Conservation (phyloP, 2,113 vertebrate species). For the Phalacrocorax aristotelis region DNA sequence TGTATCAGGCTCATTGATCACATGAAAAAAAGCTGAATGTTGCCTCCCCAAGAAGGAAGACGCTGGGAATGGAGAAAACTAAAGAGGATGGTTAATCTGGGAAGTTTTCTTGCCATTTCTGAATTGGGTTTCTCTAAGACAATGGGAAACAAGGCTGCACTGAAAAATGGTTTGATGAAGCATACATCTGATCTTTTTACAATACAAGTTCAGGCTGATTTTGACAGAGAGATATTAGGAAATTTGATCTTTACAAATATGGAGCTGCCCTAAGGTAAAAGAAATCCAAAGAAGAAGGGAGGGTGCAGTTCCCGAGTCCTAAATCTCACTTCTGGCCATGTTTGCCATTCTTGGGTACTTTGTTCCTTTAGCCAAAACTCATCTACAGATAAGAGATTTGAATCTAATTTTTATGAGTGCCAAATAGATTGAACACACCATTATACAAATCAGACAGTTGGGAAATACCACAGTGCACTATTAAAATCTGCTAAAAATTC, state of each 20-base stretch:
- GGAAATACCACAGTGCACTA: background rate
- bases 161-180: background rate
- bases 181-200: background rate
- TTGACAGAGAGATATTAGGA: background rate
- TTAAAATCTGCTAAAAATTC: conserved; percentile 19
- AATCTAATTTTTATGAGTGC: background rate
- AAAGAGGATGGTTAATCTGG: background rate
- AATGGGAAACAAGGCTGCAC: background rate
- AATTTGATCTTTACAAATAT: conserved; percentile 9
- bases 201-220: conserved; percentile 35
- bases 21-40: background rate
- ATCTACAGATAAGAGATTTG: conserved; percentile 23
- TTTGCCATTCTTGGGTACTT: background rate
- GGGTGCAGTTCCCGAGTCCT: background rate
- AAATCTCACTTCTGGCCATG: conserved; percentile 6
- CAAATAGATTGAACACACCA: background rate
- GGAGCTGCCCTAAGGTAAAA: conserved; percentile 9
- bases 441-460: conserved; percentile 32
- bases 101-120: background rate
- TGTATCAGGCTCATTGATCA: background rate
- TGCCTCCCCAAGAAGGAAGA: background rate
- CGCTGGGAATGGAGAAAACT: background rate
- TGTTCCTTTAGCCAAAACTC: conserved; percentile 56
- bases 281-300: background rate
- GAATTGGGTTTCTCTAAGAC: background rate